Percentiles rank a stretch among this genome's conserved stretches.
Evolutionary conservation across 2,113 vertebrate genomes (phyloP).

Genomic region (Centropus bengalensis): DNA sequence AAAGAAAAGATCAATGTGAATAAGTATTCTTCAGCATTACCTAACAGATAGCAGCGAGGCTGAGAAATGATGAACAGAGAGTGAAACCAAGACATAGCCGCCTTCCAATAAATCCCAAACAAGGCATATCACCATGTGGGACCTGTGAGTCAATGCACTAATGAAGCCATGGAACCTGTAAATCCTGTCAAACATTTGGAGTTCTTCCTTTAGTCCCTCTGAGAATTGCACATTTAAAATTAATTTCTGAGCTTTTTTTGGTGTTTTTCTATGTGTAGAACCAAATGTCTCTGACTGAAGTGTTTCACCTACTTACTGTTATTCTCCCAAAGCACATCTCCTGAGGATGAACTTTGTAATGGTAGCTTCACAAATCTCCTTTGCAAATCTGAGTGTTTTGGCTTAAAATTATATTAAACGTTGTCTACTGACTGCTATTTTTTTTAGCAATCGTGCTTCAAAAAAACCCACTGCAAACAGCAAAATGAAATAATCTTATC

Average conservation of each 20-base stretch:
- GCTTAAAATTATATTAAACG: neutral
- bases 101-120: neutral
- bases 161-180: neutral
- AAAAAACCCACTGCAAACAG: neutral
- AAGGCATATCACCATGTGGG: neutral
- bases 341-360: neutral
- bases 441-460: neutral
- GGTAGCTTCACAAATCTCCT: neutral
- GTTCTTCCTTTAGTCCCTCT: neutral
- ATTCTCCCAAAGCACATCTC: neutral
- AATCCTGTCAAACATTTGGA: neutral
- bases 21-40: neutral
- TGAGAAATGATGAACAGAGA: conserved; percentile 1
- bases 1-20: neutral
- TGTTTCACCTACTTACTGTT: neutral
- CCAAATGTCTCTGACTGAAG: neutral
- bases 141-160: neutral
- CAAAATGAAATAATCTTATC: neutral
- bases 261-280: neutral
- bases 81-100: neutral
- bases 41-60: neutral
- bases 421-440: neutral
- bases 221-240: neutral
- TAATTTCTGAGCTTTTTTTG: neutral
- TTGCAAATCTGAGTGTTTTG: neutral